These are phyloP conservation scores for Calameuta idolon DNA, from an alignment of 2,888 invertebrate species.

Conservation along the genomic window DNA sequence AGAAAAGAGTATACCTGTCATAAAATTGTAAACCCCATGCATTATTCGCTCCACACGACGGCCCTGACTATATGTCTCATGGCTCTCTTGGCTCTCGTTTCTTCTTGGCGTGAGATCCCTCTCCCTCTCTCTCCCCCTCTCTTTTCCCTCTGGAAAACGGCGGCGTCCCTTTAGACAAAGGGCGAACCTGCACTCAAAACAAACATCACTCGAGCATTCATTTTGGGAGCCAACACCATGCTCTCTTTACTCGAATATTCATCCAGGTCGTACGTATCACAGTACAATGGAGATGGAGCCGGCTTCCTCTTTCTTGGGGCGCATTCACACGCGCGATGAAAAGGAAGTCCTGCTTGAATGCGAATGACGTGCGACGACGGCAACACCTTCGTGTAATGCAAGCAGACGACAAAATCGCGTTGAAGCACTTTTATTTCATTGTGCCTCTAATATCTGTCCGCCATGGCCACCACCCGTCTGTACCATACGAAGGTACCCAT, in stretches of 20 bases:
- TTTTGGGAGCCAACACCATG: constrained; percentile 21
- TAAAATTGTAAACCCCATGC: neutral
- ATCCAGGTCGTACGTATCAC: constrained; percentile 32
- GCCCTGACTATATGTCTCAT: neutral
- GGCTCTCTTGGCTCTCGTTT: neutral
- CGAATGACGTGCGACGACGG: constrained; percentile 44
- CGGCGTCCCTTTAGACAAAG: constrained; percentile 58
- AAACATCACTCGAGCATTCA: constrained; percentile 59
- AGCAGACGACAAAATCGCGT: neutral
- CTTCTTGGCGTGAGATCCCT: neutral
- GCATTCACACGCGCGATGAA: constrained; percentile 59
- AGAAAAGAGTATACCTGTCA: constrained; percentile 25
- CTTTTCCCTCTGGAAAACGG: constrained; percentile 23
- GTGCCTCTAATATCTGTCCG: neutral
- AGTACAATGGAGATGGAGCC: constrained; percentile 47
- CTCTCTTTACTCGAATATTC: constrained; percentile 4
- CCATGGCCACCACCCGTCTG: neutral
- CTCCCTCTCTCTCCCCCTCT: neutral
- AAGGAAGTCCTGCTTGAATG: constrained; percentile 46
- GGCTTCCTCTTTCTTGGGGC: constrained; percentile 38
- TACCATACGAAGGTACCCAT: neutral
- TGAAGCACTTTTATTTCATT: neutral
- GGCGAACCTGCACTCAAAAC: constrained; percentile 63
- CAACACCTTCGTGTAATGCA: constrained; percentile 45
- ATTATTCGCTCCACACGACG: neutral